phyloP scores from a whole-genome alignment of 2,888 invertebrate species.

The Calameuta idolon region DNA sequence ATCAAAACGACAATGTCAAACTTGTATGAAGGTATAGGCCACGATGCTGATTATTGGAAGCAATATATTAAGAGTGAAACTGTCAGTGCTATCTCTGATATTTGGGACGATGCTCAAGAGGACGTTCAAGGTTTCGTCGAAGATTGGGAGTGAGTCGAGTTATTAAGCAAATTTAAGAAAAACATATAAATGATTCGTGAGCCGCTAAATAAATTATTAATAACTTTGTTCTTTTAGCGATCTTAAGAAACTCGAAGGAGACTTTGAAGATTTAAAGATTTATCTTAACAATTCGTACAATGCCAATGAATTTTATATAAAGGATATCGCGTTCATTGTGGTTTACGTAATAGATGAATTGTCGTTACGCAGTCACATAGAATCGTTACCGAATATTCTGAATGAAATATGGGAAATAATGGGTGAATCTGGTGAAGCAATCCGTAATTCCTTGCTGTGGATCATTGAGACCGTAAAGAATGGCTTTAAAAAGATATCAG shows the following conservation, averaged over 20 bases:
- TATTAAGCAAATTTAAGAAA: neutral
- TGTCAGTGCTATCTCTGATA: conserved; percentile 74
- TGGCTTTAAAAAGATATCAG: conserved; percentile 78
- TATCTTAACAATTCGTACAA: conserved; percentile 84
- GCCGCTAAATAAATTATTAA: no score
- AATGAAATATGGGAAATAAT: conserved; percentile 87
- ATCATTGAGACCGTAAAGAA: conserved; percentile 79
- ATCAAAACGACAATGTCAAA: conserved; percentile 66
- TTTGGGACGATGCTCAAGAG: conserved; percentile 83
- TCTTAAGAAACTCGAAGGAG: conserved; percentile 78
- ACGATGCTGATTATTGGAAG: conserved; percentile 73
- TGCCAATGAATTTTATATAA: conserved; percentile 86
- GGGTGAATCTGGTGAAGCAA: conserved; percentile 85
- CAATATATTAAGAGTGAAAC: conserved; percentile 79
- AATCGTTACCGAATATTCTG: conserved; percentile 82
- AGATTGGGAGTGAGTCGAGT: conserved; percentile 72
- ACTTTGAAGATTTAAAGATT: conserved; percentile 76
- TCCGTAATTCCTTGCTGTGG: conserved; percentile 81
- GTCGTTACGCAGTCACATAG: conserved; percentile 81
- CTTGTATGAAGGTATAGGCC: conserved; percentile 68
- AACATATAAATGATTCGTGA: neutral
- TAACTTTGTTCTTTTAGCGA: conserved; percentile 66
- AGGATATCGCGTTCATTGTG: conserved; percentile 79
- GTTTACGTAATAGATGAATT: conserved; percentile 81
- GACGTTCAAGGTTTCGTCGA: conserved; percentile 77